phyloP scores from a whole-genome alignment of 2,113 vertebrate species.

The Oreocharis arfaki region DNA sequence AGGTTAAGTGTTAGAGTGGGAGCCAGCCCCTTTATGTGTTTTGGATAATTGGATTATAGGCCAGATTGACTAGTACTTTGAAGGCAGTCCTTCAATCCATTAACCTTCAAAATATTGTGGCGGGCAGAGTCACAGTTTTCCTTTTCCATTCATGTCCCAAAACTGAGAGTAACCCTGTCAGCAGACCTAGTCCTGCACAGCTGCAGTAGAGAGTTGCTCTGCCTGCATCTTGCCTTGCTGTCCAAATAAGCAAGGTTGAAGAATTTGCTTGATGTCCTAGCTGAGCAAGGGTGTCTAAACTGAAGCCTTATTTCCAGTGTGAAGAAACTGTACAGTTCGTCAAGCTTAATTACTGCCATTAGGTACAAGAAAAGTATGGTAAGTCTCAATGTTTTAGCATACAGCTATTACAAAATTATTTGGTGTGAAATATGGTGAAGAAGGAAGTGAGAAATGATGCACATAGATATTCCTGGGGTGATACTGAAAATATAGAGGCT shows the following conservation, averaged over 20 bases:
- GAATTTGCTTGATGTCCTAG: background rate
- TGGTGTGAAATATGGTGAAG: background rate
- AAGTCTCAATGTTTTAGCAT: background rate
- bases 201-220: background rate
- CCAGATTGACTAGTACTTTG: rapidly evolving
- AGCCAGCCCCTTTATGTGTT: background rate
- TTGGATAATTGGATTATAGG: background rate
- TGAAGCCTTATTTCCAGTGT: background rate
- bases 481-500: background rate
- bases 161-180: background rate
- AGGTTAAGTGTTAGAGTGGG: background rate
- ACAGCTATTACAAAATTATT: background rate
- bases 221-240: background rate
- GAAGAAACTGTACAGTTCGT: background rate
- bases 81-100: background rate
- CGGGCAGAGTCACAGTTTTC: background rate
- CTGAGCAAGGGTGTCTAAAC: background rate
- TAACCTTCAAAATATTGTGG: background rate
- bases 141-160: background rate
- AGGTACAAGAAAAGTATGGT: background rate
- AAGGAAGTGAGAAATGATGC: background rate
- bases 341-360: background rate
- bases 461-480: background rate
- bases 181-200: background rate
- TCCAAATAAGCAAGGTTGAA: background rate